Conservation (phyloP, 2,797 vertebrate genomes). For the Vespertilio murinus region DNA sequence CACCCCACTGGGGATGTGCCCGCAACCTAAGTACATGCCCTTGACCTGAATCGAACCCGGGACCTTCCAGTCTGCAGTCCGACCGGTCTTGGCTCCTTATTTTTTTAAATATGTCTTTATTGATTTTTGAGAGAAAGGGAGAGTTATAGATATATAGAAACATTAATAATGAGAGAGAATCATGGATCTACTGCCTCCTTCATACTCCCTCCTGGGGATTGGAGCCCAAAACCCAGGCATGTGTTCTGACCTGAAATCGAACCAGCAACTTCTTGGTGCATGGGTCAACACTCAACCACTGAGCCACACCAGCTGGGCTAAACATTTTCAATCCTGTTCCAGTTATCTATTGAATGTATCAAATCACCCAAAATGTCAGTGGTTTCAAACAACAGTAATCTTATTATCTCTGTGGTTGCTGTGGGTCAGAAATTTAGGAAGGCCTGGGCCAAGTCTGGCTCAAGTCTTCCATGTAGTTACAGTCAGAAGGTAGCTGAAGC, state of each 20-base stretch:
- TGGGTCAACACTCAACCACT: background rate
- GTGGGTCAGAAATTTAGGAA: constrained; percentile 39
- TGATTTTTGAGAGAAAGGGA: background rate
- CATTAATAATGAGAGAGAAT: background rate
- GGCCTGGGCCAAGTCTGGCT: background rate
- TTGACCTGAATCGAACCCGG: no score
- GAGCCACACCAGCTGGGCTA: background rate
- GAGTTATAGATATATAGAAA: background rate
- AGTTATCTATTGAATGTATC: background rate
- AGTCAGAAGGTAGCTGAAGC: background rate
- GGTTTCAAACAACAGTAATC: constrained; percentile 7
- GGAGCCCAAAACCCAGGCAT: background rate
- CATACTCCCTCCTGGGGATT: background rate
- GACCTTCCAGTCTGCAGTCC: no score
- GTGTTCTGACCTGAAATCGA: background rate
- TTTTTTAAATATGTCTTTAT: background rate
- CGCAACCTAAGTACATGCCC: no score
- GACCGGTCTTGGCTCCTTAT: no score
- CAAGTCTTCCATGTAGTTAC: background rate
- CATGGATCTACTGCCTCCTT: background rate
- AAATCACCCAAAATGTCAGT: constrained; percentile 1
- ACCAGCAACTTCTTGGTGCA: background rate
- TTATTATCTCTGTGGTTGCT: constrained; percentile 34
- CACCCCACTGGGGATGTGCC: background rate
- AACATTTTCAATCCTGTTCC: background rate